phyloP scores from a whole-genome alignment of 2,797 vertebrate species.

The Anniella stebbinsi region DNA sequence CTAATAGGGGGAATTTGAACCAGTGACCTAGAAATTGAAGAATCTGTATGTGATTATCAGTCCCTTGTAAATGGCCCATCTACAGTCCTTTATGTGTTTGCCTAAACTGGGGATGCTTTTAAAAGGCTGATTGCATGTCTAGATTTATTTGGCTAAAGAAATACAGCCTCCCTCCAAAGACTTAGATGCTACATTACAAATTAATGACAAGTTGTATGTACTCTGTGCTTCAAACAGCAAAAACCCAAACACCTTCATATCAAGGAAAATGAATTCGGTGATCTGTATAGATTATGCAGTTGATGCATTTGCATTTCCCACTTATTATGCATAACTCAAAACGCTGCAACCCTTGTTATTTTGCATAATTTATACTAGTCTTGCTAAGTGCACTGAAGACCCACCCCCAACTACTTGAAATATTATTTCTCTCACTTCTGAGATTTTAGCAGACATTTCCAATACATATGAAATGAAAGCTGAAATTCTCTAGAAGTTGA shows the following conservation, averaged over 20 bases:
- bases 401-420: background rate
- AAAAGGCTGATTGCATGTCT: background rate
- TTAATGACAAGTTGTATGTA: background rate
- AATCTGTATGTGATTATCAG: conserved; percentile 37
- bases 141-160: background rate
- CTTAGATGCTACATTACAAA: background rate
- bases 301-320: background rate
- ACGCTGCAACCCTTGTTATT: background rate
- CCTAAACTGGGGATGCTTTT: background rate
- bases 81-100: background rate
- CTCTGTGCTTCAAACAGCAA: background rate
- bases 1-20: conserved; percentile 53
- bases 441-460: background rate
- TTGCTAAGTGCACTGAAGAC: background rate
- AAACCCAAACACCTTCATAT: background rate
- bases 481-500: background rate
- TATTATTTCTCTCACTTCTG: background rate
- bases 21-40: conserved; percentile 42
- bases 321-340: background rate
- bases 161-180: background rate
- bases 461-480: background rate
- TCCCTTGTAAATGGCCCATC: background rate
- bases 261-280: background rate
- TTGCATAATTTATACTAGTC: background rate
- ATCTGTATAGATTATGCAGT: background rate